Conservation (phyloP, 2,797 vertebrate species). For the Malacoctenus gilli region DNA sequence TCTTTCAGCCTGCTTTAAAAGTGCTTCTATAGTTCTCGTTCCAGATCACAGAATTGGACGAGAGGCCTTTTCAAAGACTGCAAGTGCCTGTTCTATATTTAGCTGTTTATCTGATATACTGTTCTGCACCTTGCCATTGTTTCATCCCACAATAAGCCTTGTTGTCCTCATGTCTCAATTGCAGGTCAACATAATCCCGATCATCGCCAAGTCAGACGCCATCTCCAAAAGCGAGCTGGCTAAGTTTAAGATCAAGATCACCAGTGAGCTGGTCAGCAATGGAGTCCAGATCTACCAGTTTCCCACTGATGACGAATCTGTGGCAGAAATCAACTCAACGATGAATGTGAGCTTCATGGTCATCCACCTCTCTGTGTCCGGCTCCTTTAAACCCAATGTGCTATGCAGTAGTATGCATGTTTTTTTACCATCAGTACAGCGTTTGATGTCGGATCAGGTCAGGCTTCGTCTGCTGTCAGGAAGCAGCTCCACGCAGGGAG, state of each 20-base stretch:
- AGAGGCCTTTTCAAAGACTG: constrained; percentile 4
- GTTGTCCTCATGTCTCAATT: constrained; percentile 13
- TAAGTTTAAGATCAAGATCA: constrained; percentile 99
- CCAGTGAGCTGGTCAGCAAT: constrained; percentile 96
- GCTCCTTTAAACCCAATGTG: not conserved
- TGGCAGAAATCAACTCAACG: constrained; percentile 98
- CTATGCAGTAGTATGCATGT: not conserved
- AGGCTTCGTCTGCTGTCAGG: constrained; percentile 51
- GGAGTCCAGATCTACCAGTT: constrained; percentile 99
- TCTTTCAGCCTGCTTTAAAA: not conserved
- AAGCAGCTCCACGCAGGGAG: constrained; percentile 40
- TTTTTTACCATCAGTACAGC: not conserved
- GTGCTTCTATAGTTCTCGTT: constrained; percentile 10
- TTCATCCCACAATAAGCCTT: constrained; percentile 6
- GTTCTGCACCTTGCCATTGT: too few relatives aligned
- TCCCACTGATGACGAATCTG: constrained; percentile 95
- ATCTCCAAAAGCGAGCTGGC: constrained; percentile 97
- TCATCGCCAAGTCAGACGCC: constrained; percentile 97
- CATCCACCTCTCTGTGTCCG: not conserved
- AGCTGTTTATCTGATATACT: constrained; percentile 14
- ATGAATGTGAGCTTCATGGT: constrained; percentile 91
- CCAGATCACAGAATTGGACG: constrained; percentile 2
- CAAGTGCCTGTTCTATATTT: constrained; percentile 27
- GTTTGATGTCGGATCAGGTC: constrained; percentile 28
- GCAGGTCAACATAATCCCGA: constrained; percentile 98